These are phyloP conservation scores for Rhadinocentrus ornatus DNA, from an alignment of 2,797 vertebrate genomes.

Conservation along the genomic window DNA sequence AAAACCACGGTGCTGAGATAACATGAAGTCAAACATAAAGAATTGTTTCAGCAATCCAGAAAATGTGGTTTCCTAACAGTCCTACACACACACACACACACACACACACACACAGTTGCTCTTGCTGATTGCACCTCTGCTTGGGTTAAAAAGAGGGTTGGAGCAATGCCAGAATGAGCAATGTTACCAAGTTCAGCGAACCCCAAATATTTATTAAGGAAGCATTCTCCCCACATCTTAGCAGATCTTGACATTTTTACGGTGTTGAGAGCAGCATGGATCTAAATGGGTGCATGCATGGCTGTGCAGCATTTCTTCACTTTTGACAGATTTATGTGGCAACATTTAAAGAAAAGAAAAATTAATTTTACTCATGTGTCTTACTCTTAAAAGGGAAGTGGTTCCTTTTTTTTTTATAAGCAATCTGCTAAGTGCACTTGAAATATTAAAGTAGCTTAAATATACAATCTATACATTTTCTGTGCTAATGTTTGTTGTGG, in stretches of 20 bases:
- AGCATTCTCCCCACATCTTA: not conserved
- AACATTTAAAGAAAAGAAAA: not conserved
- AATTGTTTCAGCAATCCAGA: not conserved
- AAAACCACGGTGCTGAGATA: conserved; percentile 2
- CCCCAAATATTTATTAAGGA: not conserved
- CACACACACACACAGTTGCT: not conserved
- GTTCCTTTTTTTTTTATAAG: not conserved
- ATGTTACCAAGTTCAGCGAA: not conserved
- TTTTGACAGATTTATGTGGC: not conserved
- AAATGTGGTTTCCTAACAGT: conserved; percentile 5
- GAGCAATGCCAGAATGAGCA: not conserved
- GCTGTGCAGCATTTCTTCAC: not conserved
- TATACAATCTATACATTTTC: too few relatives aligned
- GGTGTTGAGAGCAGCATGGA: not conserved
- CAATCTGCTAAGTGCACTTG: not conserved
- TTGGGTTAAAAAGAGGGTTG: not conserved
- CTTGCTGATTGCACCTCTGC: too few relatives aligned
- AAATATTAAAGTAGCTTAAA: not conserved
- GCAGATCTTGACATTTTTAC: not conserved
- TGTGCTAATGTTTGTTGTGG: not conserved
- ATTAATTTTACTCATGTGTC: not conserved
- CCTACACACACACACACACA: not conserved
- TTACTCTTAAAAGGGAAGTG: not conserved
- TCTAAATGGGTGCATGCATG: not conserved
- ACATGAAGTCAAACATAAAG: not conserved